Conservation (phyloP, 2,113 vertebrate species). For the Calidris pugnax region DNA sequence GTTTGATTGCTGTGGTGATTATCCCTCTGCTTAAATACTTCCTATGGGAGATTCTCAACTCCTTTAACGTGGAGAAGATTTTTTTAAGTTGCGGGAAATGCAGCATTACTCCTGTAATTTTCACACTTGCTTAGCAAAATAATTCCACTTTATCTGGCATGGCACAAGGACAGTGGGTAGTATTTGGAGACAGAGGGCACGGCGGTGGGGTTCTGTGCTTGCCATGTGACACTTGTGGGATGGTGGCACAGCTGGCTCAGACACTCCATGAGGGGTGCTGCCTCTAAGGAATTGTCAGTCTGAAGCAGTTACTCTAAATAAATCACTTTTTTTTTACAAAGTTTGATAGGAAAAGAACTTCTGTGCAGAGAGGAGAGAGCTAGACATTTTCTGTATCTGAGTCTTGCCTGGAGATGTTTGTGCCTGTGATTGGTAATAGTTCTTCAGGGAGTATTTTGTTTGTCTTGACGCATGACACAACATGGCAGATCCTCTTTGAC, state of each 20-base stretch:
- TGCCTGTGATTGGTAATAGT: neutral
- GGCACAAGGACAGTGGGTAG: neutral
- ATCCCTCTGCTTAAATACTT: conserved; percentile 51
- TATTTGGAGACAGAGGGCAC: neutral
- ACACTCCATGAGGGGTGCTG: neutral
- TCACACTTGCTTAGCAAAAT: neutral
- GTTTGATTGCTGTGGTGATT: conserved; percentile 65
- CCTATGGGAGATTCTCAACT: neutral
- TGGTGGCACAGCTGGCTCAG: neutral
- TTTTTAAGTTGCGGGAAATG: neutral
- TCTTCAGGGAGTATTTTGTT: neutral
- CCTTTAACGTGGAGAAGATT: neutral
- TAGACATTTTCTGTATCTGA: neutral
- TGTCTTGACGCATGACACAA: neutral
- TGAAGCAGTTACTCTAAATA: neutral
- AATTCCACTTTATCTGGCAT: neutral
- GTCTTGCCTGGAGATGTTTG: neutral
- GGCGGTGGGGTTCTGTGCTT: neutral
- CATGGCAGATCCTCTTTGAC: neutral
- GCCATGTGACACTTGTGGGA: fast-evolving
- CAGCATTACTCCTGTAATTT: neutral
- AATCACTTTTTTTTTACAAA: neutral
- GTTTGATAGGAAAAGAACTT: neutral
- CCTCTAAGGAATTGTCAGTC: neutral
- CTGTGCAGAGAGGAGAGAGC: fast-evolving